Evolutionary conservation across 2,888 invertebrate genomes (phyloP), one percentile per base, ranked within the genome.

Genomic region (Parnassius apollo): DNA sequence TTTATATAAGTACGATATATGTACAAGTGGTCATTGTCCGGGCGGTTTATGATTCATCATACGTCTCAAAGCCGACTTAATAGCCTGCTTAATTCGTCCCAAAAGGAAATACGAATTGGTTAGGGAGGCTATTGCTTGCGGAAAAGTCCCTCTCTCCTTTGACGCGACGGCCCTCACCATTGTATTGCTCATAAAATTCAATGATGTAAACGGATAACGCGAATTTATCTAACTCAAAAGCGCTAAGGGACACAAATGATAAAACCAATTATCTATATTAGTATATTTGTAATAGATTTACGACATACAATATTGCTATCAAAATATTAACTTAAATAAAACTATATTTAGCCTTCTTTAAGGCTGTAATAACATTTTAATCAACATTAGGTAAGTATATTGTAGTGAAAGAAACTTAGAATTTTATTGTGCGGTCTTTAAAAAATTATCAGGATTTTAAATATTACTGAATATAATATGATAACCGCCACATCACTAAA

Each of bases 161-260:
- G 78, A 81, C 77, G 76, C 78, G 79, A 84, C 81, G 75, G 81
- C 77, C 69, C 71, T 60, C 71, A 69, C 83, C 73, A 86, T 91
- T 91, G 88, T 89, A 78, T 84, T 83, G 82, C 86, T 89, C 90
- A 90, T 91, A 91, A 91, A 91, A 91, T 89, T 89, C 90, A 90
- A 91, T 91, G 89, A 88, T 89, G 89, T 91, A 91, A 91, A 90
- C 88, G 89, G 89, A 91, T 90, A 91, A 85, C 86, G 83, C 81
- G 83, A 88, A 89, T 89, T 86, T 86, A 88, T 89, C 84, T 87
- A 82, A 86, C 81, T 85, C 80, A 71, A 75, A 75, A 83, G 72
- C 75, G 79, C 79, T 81, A 83, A 83, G 86, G 88, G 88, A 83
- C 25, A 25, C 25, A 25, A 25, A 25, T 25, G 25, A 25, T 25